These are phyloP conservation scores for Cephus cinctus DNA, from an alignment of 1,140 invertebrate species.

Conservation along the genomic window DNA sequence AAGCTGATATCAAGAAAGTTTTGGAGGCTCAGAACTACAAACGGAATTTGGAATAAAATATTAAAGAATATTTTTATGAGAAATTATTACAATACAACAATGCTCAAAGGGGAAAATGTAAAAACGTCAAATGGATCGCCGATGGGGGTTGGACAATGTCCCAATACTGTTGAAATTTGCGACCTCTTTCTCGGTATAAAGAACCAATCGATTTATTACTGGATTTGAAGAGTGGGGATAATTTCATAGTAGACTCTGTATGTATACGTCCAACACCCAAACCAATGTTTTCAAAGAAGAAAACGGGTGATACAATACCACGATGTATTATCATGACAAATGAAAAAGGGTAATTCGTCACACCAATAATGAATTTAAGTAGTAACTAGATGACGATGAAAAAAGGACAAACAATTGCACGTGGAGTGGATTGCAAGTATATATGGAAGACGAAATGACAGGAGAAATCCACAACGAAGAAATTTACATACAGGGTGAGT, in stretches of 20 bases:
- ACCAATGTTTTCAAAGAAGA: background rate
- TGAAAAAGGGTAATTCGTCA: conserved; percentile 2
- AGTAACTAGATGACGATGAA: background rate
- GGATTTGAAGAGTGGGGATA: conserved; percentile 3
- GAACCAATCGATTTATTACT: conserved; percentile 4
- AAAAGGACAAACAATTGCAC: conserved; percentile 4
- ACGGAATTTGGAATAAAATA: conserved; percentile 2
- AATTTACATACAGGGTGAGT: too few species aligned
- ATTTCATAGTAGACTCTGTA: background rate
- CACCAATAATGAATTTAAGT: conserved; percentile 11
- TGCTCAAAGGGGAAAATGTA: background rate
- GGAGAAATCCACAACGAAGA: too few species aligned
- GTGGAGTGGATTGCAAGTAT: too few species aligned
- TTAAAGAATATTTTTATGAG: conserved; percentile 14
- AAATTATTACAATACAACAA: conserved; percentile 6
- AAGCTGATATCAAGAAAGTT: background rate
- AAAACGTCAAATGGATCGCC: conserved; percentile 12
- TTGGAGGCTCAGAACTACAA: conserved; percentile 10
- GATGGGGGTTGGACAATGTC: background rate
- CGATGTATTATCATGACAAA: conserved; percentile 6
- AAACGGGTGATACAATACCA: background rate
- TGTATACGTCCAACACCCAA: background rate
- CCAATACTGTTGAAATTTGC: background rate
- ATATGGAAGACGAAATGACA: too few species aligned
- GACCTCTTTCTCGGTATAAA: conserved; percentile 3